phyloP scores from a whole-genome alignment of 1,140 invertebrate genomes.

The Drosophila nebulosa region DNA sequence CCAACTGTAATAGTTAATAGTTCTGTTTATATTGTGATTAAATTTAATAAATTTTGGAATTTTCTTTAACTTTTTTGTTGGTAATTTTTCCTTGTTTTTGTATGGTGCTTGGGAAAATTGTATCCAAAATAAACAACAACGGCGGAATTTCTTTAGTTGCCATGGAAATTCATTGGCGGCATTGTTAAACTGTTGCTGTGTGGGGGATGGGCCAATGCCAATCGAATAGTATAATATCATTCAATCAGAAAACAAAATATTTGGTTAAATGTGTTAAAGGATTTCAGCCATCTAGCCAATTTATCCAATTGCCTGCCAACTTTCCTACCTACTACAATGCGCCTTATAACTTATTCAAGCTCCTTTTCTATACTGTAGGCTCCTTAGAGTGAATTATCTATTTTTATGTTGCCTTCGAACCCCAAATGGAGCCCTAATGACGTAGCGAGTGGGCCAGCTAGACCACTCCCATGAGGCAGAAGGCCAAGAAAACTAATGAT shows the following conservation, averaged over 20 bases:
- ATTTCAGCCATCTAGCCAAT: not conserved
- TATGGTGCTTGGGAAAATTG: conserved; percentile 41
- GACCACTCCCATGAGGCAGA: not conserved
- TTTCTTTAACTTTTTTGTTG: too few species aligned
- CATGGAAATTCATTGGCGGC: conserved; percentile 60
- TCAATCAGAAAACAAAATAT: not conserved
- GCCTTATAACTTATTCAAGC: conserved; percentile 18
- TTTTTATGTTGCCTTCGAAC: conserved; percentile 13
- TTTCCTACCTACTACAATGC: not conserved
- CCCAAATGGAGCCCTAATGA: conserved; percentile 6
- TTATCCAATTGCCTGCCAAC: not conserved
- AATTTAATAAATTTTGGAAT: conserved; percentile 7
- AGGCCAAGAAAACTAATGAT: not conserved
- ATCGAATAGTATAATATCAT: not conserved
- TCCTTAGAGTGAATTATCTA: conserved; percentile 18
- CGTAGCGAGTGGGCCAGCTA: not conserved
- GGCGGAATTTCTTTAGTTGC: conserved; percentile 63
- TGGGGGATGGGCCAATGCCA: conserved; percentile 7
- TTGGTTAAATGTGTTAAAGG: not conserved
- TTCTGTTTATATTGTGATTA: not conserved
- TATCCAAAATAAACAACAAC: conserved; percentile 76
- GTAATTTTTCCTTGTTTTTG: conserved; percentile 15
- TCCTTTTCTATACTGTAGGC: conserved; percentile 2
- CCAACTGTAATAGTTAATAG: not conserved
- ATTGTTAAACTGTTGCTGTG: conserved; percentile 70